These are phyloP conservation scores for Amphipoea lucens DNA, from an alignment of 2,888 invertebrate genomes.

Conservation along the genomic window DNA sequence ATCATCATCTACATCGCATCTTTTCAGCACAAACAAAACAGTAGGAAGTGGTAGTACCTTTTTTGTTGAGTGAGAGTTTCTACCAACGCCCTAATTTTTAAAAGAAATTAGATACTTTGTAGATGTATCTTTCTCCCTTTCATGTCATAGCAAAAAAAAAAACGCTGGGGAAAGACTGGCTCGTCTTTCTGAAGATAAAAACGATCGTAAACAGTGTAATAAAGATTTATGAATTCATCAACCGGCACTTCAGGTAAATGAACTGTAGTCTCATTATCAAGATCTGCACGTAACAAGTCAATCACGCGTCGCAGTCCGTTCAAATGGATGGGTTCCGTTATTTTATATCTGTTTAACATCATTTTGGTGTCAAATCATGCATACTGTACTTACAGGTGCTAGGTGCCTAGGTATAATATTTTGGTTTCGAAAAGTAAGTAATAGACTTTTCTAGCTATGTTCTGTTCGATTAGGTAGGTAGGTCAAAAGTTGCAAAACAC, in stretches of 20 bases:
- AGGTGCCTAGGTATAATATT: background rate
- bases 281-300: background rate
- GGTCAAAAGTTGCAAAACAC: background rate
- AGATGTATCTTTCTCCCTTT: background rate
- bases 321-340: background rate
- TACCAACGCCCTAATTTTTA: too few relatives aligned
- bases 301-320: background rate
- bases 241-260: slow-evolving; percentile 8
- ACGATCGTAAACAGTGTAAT: too few relatives aligned
- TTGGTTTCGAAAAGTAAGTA: background rate
- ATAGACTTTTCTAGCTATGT: background rate
- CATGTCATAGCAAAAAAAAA: background rate
- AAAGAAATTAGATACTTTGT: too few relatives aligned
- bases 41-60: too few relatives aligned
- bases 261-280: slow-evolving; percentile 15
- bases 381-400: background rate
- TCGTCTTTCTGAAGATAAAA: background rate
- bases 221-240: slow-evolving; percentile 23
- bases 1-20: too few relatives aligned
- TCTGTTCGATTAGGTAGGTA: background rate
- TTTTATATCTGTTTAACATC: background rate
- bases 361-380: slow-evolving; percentile 11
- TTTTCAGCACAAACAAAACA: too few relatives aligned
- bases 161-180: background rate
- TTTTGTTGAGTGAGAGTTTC: too few relatives aligned